Percentiles rank a stretch among this genome's conserved stretches.
Evolutionary conservation across 2,888 invertebrate genomes (phyloP).

Genomic region (Molanna angustata): DNA sequence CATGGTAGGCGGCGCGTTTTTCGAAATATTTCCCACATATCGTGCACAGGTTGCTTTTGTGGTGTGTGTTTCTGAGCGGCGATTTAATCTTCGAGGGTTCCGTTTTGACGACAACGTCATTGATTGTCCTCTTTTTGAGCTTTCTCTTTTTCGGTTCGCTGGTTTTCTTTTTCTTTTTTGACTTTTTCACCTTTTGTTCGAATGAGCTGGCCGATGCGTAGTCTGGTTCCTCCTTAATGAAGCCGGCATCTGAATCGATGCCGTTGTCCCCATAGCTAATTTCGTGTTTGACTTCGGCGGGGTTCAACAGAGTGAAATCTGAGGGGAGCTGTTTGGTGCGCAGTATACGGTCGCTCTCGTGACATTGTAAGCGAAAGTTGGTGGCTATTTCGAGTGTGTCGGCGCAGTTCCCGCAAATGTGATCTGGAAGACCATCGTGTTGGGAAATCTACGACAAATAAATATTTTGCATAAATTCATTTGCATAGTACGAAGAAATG

Average conservation of each 20-base stretch:
- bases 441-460: slow-evolving; percentile 10
- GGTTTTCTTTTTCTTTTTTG: not conserved
- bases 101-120: not conserved
- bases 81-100: not conserved
- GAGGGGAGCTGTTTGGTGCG: slow-evolving; percentile 1
- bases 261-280: slow-evolving; percentile 3
- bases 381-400: slow-evolving; percentile 14
- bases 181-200: not conserved
- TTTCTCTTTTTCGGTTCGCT: slow-evolving; percentile 11
- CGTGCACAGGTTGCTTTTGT: slow-evolving; percentile 22
- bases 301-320: not conserved
- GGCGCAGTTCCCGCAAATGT: slow-evolving; percentile 20
- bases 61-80: slow-evolving; percentile 1
- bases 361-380: slow-evolving; percentile 20
- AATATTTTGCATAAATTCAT: not conserved
- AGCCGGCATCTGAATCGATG: slow-evolving; percentile 3
- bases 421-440: slow-evolving; percentile 23
- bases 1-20: slow-evolving; percentile 17
- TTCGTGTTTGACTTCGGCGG: slow-evolving; percentile 8
- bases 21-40: slow-evolving; percentile 23
- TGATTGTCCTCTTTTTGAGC: slow-evolving; percentile 9
- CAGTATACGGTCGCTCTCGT: slow-evolving; percentile 19
- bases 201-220: not conserved
- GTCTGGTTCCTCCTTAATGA: slow-evolving; percentile 12
- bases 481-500: not conserved